These are phyloP conservation scores for Chaetorhynchus papuensis DNA, from an alignment of 2,113 vertebrate genomes.

Conservation along the genomic window DNA sequence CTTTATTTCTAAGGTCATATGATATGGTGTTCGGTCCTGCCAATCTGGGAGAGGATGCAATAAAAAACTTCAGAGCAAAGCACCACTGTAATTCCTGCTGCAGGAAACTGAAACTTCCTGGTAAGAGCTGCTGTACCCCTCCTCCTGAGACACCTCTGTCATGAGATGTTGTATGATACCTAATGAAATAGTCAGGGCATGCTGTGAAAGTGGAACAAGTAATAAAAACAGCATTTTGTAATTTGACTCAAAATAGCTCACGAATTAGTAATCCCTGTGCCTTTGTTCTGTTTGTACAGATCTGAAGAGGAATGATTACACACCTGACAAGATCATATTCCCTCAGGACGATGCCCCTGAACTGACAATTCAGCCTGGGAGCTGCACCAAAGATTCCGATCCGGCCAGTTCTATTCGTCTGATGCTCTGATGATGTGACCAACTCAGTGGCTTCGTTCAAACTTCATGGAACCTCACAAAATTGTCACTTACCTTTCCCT, in stretches of 20 bases:
- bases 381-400: slow-evolving; percentile 84
- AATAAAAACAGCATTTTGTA: not conserved
- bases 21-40: slow-evolving; percentile 98
- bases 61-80: slow-evolving; percentile 94
- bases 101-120: slow-evolving; percentile 96
- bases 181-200: not conserved
- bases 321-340: slow-evolving; percentile 89
- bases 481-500: slow-evolving; percentile 35
- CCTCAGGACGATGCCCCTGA: slow-evolving; percentile 87
- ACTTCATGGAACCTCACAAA: slow-evolving; percentile 19
- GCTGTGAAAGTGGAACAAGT: not conserved
- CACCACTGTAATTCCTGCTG: slow-evolving; percentile 98
- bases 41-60: slow-evolving; percentile 95
- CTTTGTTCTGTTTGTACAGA: slow-evolving; percentile 70
- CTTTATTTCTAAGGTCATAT: slow-evolving; percentile 77
- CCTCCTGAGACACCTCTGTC: not conserved
- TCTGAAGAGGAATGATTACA: slow-evolving; percentile 96
- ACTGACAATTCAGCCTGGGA: slow-evolving; percentile 76
- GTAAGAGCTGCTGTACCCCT: slow-evolving; percentile 64
- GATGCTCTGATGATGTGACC: slow-evolving; percentile 79
- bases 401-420: slow-evolving; percentile 82
- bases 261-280: not conserved
- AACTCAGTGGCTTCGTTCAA: slow-evolving; percentile 41
- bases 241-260: not conserved
- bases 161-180: rapidly evolving